Evolutionary conservation across 2,113 vertebrate genomes (phyloP).

Genomic region (Xiphorhynchus elegans): DNA sequence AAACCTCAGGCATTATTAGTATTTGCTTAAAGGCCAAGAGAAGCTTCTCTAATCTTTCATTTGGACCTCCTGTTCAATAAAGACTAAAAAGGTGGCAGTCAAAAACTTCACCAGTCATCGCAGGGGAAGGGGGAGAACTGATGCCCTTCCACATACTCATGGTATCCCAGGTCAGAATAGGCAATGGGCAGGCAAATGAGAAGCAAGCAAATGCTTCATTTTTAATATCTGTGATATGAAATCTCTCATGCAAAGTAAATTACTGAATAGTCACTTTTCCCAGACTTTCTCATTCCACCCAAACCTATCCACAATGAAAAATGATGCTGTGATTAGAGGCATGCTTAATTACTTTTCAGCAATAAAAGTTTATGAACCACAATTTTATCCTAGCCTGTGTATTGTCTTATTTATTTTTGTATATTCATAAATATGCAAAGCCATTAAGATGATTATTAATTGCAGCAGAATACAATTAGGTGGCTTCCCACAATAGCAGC

Average conservation of each 20-base stretch:
- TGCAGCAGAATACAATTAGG: constrained; percentile 52
- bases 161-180: background rate
- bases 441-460: constrained; percentile 62
- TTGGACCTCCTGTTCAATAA: background rate
- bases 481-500: constrained; percentile 8
- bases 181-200: background rate
- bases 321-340: constrained; percentile 25
- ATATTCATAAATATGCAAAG: constrained; percentile 62
- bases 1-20: background rate
- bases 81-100: background rate
- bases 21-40: background rate
- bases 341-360: constrained; percentile 49
- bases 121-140: fast-evolving
- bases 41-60: background rate
- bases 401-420: constrained; percentile 55
- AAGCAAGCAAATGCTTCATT: background rate
- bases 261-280: background rate
- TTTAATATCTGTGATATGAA: background rate
- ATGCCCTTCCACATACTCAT: background rate
- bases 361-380: constrained; percentile 32
- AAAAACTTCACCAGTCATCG: background rate
- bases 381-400: constrained; percentile 13
- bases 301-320: constrained; percentile 31
- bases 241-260: background rate
- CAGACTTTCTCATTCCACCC: background rate